Percentiles rank a stretch among this genome's conserved stretches.
phyloP scores from a whole-genome alignment of 2,888 invertebrate species.

The Drosophila ustulata region DNA sequence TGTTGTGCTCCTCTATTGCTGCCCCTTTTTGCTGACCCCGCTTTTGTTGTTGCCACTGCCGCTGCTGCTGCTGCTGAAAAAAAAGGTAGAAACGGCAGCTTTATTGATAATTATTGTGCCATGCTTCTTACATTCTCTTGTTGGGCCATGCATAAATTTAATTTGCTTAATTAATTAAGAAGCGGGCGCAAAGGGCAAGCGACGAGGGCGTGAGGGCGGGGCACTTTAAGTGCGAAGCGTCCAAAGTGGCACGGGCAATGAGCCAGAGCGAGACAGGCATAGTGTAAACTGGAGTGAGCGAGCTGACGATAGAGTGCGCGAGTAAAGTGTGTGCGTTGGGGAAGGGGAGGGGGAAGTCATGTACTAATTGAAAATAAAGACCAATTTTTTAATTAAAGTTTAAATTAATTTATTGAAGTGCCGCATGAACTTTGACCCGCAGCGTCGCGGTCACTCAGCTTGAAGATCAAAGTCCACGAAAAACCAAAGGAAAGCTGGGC shows the following conservation, averaged over 20 bases:
- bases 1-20: conserved; percentile 25
- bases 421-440: conserved; percentile 65
- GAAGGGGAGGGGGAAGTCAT: conserved; percentile 11
- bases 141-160: conserved; percentile 73
- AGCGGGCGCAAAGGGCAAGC: conserved; percentile 32
- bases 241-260: background rate
- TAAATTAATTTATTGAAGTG: conserved; percentile 81
- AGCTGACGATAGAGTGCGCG: background rate
- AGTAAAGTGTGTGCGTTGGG: background rate
- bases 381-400: conserved; percentile 81
- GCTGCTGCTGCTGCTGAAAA: background rate
- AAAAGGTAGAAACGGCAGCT: conserved; percentile 53
- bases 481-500: background rate
- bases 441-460: conserved; percentile 50
- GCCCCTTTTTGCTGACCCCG: conserved; percentile 1
- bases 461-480: conserved; percentile 55
- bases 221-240: conserved; percentile 22
- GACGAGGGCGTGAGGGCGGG: background rate
- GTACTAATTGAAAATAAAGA: conserved; percentile 77
- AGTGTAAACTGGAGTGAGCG: background rate
- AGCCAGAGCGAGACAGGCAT: background rate
- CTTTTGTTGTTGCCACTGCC: conserved; percentile 7
- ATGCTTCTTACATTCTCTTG: conserved; percentile 48
- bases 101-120: conserved; percentile 81
- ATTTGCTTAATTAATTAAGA: conserved; percentile 79